Percentiles rank a stretch among this genome's conserved stretches.
These are phyloP conservation scores for Drosophila nr. fundita DNA, from an alignment of 2,888 invertebrate genomes.

Conservation along the genomic window DNA sequence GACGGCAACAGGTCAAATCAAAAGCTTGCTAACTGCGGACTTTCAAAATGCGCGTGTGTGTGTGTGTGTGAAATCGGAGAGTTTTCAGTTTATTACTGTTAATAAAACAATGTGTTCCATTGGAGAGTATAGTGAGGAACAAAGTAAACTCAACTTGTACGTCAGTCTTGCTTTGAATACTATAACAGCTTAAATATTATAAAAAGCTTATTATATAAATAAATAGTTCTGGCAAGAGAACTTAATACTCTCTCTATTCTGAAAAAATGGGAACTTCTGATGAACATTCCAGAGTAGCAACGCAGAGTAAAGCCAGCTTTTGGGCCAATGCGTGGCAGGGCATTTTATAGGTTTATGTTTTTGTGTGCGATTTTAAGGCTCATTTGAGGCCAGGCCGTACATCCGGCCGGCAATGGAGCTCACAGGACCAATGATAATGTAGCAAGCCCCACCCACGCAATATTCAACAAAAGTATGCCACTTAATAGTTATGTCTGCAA, in stretches of 20 bases:
- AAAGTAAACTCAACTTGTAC: background rate
- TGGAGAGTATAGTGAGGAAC: background rate
- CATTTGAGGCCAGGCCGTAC: slow-evolving; percentile 48
- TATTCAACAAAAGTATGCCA: slow-evolving; percentile 53
- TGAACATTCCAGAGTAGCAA: background rate
- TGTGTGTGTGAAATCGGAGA: background rate
- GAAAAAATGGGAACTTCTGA: background rate
- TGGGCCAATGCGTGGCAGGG: slow-evolving; percentile 6
- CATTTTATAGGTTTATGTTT: slow-evolving; percentile 24
- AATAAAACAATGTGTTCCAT: background rate
- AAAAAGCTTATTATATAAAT: too few relatives aligned
- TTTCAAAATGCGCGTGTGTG: background rate
- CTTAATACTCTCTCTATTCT: background rate
- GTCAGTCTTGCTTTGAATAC: background rate
- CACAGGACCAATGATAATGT: slow-evolving; percentile 58
- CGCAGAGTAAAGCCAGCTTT: slow-evolving; percentile 30
- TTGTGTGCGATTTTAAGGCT: slow-evolving; percentile 56
- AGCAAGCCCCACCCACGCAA: background rate
- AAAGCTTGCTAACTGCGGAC: slow-evolving; percentile 22
- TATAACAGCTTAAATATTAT: background rate
- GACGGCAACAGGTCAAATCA: slow-evolving; percentile 62
- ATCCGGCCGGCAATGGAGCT: slow-evolving; percentile 25
- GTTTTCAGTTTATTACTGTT: background rate
- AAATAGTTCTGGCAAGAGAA: background rate
- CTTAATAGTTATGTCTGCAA: slow-evolving; percentile 80